A percentile compares a stretch with the other conserved stretches of the same genome.
phyloP scores from a whole-genome alignment of 2,113 vertebrate genomes.

The Pipra filicauda region DNA sequence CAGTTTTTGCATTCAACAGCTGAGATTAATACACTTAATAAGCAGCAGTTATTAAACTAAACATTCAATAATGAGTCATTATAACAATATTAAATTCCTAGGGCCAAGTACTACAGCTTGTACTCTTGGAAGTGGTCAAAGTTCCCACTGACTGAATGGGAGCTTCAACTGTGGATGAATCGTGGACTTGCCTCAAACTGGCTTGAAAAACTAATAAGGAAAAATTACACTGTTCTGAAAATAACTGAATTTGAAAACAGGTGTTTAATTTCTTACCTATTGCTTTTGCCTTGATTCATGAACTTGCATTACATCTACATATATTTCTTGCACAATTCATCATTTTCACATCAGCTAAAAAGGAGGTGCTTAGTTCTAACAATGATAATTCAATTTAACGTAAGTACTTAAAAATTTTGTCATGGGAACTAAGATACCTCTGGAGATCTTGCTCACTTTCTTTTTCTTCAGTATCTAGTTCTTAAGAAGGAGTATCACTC shows the following conservation, averaged over 20 bases:
- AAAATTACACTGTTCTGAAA: background rate
- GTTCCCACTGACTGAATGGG: background rate
- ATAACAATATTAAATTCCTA: conserved; percentile 9
- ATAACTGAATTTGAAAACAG: background rate
- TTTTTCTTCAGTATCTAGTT: background rate
- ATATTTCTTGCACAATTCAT: background rate
- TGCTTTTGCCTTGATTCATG: background rate
- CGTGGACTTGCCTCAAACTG: background rate
- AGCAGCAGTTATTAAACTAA: conserved; percentile 43
- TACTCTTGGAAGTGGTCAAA: background rate
- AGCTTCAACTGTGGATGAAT: background rate
- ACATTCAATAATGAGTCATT: conserved; percentile 40
- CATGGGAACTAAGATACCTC: background rate
- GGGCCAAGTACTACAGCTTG: conserved; percentile 21
- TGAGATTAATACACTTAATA: conserved; percentile 46
- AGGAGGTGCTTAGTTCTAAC: background rate
- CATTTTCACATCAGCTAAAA: background rate
- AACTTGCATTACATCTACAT: background rate
- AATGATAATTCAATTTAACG: background rate
- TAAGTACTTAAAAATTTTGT: background rate
- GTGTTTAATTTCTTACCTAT: background rate
- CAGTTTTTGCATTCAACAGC: conserved; percentile 30
- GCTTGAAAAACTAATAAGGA: background rate
- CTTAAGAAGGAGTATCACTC: background rate
- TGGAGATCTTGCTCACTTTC: background rate